Percentiles rank a stretch among this genome's conserved stretches.
These are phyloP conservation scores for Channa maculata DNA, from an alignment of 2,113 vertebrate genomes.

Conservation along the genomic window DNA sequence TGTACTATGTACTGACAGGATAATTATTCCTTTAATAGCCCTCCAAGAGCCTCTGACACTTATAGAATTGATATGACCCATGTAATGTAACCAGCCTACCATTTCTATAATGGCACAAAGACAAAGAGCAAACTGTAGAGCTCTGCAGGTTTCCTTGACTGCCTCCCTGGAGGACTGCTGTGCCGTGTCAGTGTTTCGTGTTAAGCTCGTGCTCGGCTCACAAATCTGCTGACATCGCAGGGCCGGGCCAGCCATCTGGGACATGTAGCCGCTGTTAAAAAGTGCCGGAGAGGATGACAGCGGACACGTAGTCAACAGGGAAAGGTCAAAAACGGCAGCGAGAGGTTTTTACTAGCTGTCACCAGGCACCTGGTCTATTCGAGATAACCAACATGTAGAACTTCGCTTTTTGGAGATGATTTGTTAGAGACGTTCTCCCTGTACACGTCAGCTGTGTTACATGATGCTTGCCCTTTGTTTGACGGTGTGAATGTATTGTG, in stretches of 20 bases:
- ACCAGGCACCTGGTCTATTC: not conserved
- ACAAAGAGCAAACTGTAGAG: conserved; percentile 7
- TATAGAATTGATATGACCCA: not conserved
- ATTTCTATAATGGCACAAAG: conserved; percentile 1
- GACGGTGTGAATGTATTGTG: too few relatives aligned
- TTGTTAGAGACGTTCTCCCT: not conserved
- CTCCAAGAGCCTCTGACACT: conserved; percentile 5
- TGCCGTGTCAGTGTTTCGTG: conserved; percentile 49
- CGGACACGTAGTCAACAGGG: conserved; percentile 29
- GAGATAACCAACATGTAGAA: not conserved
- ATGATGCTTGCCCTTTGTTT: not conserved
- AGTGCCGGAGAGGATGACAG: conserved; percentile 29
- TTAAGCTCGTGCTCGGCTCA: conserved; percentile 27
- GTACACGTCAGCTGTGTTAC: not conserved
- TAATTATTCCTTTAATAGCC: not conserved
- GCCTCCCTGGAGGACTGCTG: conserved; percentile 51
- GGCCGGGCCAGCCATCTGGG: conserved; percentile 42
- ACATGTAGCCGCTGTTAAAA: conserved; percentile 61
- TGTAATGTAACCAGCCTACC: not conserved
- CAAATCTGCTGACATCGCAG: conserved; percentile 72
- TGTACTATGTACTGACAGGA: too few relatives aligned
- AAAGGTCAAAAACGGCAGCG: conserved; percentile 31
- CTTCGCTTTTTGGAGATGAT: not conserved
- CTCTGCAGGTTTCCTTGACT: conserved; percentile 48
- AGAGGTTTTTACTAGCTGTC: conserved; percentile 19